Evolutionary conservation across 1,140 invertebrate species (phyloP).

Genomic region (Antheraea mylitta): DNA sequence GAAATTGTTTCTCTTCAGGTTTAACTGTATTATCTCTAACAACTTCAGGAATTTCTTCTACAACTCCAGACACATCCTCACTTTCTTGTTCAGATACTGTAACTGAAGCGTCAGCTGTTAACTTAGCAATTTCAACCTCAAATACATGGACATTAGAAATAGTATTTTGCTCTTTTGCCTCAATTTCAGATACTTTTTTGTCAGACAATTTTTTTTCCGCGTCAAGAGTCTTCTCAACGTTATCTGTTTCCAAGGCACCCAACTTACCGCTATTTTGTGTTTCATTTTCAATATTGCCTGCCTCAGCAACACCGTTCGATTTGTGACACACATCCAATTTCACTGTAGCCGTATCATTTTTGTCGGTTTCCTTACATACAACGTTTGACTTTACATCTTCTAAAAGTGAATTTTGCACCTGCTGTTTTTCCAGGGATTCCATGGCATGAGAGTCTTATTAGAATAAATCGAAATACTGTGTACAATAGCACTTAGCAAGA

Average conservation of each 20-base stretch:
- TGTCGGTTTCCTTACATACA: slow-evolving; percentile 24
- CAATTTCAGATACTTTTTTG: not conserved
- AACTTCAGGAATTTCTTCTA: not conserved
- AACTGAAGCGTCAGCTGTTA: not conserved
- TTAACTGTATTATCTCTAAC: not conserved
- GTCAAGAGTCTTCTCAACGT: not conserved
- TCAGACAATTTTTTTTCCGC: not conserved
- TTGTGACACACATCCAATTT: slow-evolving; percentile 53
- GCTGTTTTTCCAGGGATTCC: slow-evolving; percentile 57
- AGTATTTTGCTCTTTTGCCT: not conserved
- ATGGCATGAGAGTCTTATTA: slow-evolving; percentile 28
- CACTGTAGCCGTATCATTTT: slow-evolving; percentile 21
- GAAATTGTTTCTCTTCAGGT: not conserved
- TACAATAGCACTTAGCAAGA: slow-evolving; percentile 10
- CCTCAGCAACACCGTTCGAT: slow-evolving; percentile 51
- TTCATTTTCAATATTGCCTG: not conserved
- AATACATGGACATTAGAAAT: not conserved
- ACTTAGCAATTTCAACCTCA: slow-evolving; percentile 1
- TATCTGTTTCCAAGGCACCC: not conserved
- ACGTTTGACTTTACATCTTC: slow-evolving; percentile 41
- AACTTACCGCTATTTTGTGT: not conserved
- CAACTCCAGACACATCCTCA: not conserved
- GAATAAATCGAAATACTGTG: slow-evolving; percentile 9
- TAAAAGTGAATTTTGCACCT: slow-evolving; percentile 25
- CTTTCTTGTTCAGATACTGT: not conserved